phyloP scores from a whole-genome alignment of 1,140 invertebrate species.

The Aphelinus atriplicis region DNA sequence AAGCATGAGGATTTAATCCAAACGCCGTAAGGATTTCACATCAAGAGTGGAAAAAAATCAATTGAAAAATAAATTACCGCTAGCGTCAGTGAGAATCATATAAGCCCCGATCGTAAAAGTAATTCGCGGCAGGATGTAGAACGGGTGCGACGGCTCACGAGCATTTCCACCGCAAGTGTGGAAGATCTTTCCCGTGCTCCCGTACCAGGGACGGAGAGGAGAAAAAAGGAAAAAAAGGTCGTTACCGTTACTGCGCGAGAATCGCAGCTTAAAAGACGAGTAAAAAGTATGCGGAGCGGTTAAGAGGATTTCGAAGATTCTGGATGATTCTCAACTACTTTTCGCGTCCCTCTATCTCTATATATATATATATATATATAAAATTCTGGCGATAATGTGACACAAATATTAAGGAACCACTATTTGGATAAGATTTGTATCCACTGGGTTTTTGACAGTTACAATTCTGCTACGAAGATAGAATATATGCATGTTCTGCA shows the following conservation, averaged over 20 bases:
- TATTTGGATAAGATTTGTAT: too few species aligned
- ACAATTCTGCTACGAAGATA: too few species aligned
- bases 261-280: slow-evolving; percentile 26
- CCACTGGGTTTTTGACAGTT: too few species aligned
- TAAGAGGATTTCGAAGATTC: slow-evolving; percentile 34
- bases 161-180: background rate
- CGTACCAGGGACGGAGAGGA: background rate
- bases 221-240: slow-evolving; percentile 1
- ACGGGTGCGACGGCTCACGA: background rate
- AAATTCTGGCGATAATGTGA: too few species aligned
- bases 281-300: slow-evolving; percentile 22
- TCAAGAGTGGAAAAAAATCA: slow-evolving; percentile 1
- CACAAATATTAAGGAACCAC: too few species aligned
- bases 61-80: slow-evolving; percentile 15
- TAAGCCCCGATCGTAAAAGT: slow-evolving; percentile 24
- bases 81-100: background rate
- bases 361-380: background rate
- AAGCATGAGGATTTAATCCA: too few species aligned
- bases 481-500: too few species aligned
- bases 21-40: too few species aligned
- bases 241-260: slow-evolving; percentile 26
- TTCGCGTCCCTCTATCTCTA: background rate
- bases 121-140: slow-evolving; percentile 10
- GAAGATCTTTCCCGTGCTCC: slow-evolving; percentile 1
- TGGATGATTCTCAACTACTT: slow-evolving; percentile 19